Base-by-base conservation (phyloP, 2,797 vertebrate species). In the Leptatherina wallacei region DNA sequence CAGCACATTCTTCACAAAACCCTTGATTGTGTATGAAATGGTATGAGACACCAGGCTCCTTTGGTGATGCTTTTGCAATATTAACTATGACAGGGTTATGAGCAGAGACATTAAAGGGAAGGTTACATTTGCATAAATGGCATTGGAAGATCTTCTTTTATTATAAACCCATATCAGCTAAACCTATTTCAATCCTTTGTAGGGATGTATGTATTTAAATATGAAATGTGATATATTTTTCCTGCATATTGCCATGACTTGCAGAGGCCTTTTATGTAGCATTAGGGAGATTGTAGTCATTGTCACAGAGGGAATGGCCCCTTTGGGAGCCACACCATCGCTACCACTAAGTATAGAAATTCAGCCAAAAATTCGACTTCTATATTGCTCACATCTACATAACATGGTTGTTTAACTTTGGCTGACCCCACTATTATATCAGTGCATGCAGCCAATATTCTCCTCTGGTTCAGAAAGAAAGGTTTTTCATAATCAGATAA, bases 331-430 rank as follows among this genome's bases (percentile, higher is more conserved):
- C n/a, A 55, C 81, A 7, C 3, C 18, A 66, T 20, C 42, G 27
- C 27, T 14, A 59, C 6, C n/a, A n/a, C 54, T 62, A n/a, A 49
- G 32, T 7, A 27, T 3, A 47, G 14, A 58, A 51, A 54, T 6
- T 71, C 44, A 62, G 30, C 38, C 6, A 35, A 1, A 66, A 22
- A 32, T 24, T 69, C 0, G 18, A 29, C 44, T 57, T 4, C 30
- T 60, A 10, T 13, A 16, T 30, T 42, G 65, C 44, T 73, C 32
- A 52, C 13, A 54, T 76, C 40, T 51, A 42, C 44, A 33, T 63
- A 52, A 78, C 30, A 55, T 40, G 35, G 3, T 52, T 57, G 20
- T 69, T 75, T 65, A 71, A 36, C 54, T 59, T 70, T 65, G 66
- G 24, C 33, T 76, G 49, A 24, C 9, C 49, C 12, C 10, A 18